Evolutionary conservation across 2,113 vertebrate genomes (phyloP), one percentile per base, ranked within the genome.

Genomic region (Siniperca knerii): DNA sequence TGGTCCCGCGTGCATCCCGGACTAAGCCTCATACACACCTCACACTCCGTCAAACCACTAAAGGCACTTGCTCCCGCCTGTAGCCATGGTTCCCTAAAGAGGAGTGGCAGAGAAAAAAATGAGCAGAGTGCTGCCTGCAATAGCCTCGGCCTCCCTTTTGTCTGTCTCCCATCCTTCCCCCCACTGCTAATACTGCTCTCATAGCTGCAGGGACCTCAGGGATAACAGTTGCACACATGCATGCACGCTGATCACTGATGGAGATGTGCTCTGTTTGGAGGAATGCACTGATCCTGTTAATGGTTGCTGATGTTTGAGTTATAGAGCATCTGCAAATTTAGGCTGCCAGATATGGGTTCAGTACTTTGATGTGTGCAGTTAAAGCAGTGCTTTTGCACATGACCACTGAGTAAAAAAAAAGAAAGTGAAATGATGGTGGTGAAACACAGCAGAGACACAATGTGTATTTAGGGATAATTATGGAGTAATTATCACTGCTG

Each of bases 31-130:
- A 87, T 85, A 87, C 87, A 92, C 88, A 91, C 79, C 85, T 90
- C 85, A 77, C 55, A 52, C 64, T 90, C 78, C 58, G 70, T 72
- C 64, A 75, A 87, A 83, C 82, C 82, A 75, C 82, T 88, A 80
- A 78, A 93, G 85, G 73, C 87, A 88, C 86, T 84, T 90, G 55
- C 86, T 91, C 87, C 83, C 13, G 87, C 89, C 88, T 81, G 81
- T 88, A 92, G 90, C 85, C 84, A 89, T 92, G 89, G 88, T 86
- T 93, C 89, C 92, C 86, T 77, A 79, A 84, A 92, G 74, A 88
- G 68, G 84, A 87, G 83, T 25, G 57, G 75, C 52, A 15, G 58
- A 81, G 86, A 88, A 60, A 83, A 91, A 90, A 92, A 90, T 62
- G 89, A 75, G 82, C 86, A 89, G 84, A 93, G 89, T 76, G 89